phyloP scores from a whole-genome alignment of 1,140 invertebrate genomes.

The Nomia melanderi region DNA sequence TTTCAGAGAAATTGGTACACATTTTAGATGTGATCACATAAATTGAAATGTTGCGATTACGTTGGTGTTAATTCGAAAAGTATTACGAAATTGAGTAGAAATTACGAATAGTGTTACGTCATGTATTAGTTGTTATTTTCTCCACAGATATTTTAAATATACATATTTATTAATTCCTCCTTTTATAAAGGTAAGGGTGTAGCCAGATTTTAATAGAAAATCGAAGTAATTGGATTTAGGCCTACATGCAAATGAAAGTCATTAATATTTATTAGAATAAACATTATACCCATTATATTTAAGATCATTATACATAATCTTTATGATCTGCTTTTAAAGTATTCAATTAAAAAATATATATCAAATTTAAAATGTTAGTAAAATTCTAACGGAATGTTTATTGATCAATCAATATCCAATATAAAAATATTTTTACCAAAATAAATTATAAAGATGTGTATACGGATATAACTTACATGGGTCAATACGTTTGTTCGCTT shows the following conservation, averaged over 20 bases:
- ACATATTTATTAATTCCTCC: not conserved
- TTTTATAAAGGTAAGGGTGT: too few species aligned
- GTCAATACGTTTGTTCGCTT: slow-evolving; percentile 23
- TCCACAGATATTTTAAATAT: not conserved
- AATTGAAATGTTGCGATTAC: not conserved
- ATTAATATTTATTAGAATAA: not conserved
- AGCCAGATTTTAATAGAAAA: too few species aligned
- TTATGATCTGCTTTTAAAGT: not conserved
- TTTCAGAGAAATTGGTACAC: too few species aligned
- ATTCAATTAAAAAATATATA: not conserved
- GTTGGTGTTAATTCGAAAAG: not conserved
- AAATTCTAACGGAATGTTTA: slow-evolving; percentile 11
- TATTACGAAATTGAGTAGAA: too few species aligned
- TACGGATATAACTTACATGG: slow-evolving; percentile 3
- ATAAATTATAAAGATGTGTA: slow-evolving; percentile 16
- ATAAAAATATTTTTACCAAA: slow-evolving; percentile 42
- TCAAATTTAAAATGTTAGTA: not conserved
- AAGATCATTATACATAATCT: too few species aligned
- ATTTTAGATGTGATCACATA: not conserved
- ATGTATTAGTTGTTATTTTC: not conserved
- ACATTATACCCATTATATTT: not conserved
- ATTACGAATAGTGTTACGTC: not conserved
- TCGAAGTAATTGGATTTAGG: too few species aligned
- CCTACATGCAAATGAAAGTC: not conserved
- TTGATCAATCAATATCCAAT: slow-evolving; percentile 27